phyloP scores from a whole-genome alignment of 2,797 vertebrate species.

The Enteromius paludinosus region DNA sequence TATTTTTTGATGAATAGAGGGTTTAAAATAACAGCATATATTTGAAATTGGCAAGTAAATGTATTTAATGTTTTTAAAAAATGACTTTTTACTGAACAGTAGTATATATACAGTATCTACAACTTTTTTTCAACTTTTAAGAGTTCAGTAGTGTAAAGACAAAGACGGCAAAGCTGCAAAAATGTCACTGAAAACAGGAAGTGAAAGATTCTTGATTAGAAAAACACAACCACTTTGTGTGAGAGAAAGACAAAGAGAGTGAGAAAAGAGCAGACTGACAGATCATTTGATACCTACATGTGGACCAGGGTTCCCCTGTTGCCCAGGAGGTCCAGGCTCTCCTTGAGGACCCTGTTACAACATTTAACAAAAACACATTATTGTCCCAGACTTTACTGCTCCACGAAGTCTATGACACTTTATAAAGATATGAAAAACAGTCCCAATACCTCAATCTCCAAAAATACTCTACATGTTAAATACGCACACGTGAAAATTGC shows the following conservation, averaged over 20 bases:
- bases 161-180: background rate
- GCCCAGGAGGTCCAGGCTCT: conserved; percentile 85
- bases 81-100: background rate
- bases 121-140: background rate
- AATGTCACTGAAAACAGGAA: background rate
- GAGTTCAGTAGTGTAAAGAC: background rate
- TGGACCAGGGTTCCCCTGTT: conserved; percentile 85
- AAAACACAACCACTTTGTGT: background rate
- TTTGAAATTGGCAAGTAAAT: background rate
- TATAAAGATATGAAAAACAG: conserved; percentile 36
- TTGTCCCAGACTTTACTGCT: background rate
- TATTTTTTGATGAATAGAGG: background rate
- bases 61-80: background rate
- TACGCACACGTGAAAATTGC: conserved; percentile 8
- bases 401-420: conserved; percentile 6
- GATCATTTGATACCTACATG: conserved; percentile 76
- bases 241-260: background rate
- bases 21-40: background rate
- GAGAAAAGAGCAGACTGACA: background rate
- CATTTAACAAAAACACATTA: conserved; percentile 10
- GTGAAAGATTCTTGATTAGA: background rate
- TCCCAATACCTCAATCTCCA: conserved; percentile 6
- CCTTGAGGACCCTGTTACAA: conserved; percentile 83
- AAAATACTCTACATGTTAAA: conserved; percentile 12
- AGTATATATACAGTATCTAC: background rate